Evolutionary conservation across 2,113 vertebrate species (phyloP), one percentile per base, ranked within the genome.

Genomic region (Polypterus senegalus): DNA sequence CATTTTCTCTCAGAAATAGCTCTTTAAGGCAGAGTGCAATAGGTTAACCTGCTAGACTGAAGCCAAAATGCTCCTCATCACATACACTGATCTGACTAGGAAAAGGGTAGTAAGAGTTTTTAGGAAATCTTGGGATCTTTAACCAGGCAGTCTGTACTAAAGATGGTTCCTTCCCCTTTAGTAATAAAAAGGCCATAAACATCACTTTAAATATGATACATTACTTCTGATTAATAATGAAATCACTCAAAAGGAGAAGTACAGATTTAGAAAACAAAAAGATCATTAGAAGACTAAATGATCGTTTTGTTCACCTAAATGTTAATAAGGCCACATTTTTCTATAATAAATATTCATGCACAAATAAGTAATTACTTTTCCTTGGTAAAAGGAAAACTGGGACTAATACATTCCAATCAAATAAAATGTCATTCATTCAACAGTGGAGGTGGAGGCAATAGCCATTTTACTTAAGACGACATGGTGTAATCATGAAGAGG

Each of bases 11-110:
- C 63, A 78, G 77, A 82, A 88, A 81, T 70, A 70, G 72, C 69
- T 73, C 57, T 80, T 88, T 83, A 85, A 79, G 72, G 67, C 71
- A 70, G 74, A 80, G 83, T 80, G 80, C 84, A 84, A 90, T 77
- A 86, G 88, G 87, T 88, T 84, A 88, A 86, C 72, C 75, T 75
- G 75, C 63, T 79, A 83, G 78, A 79, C 3, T 6, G 70, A 79
- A 67, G 72, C 76, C 69, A 82, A 79, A 72, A 61, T 61, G 63
- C 65, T n/a, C 45, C 52, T 70, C 66, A 74, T 70, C 71, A 62
- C 68, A 71, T 66, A 74, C 52, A 68, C 70, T 60, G 60, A 47
- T 70, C 62, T 69, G 67, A 54, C 57, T 58, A 59, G 60, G 57
- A 63, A 63, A 58, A 45, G 46, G 5, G n/a, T 8, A 52, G 46